A percentile compares a stretch with the other conserved stretches of the same genome.
phyloP scores from a whole-genome alignment of 2,797 vertebrate species.

The Takifugu ocellatus region DNA sequence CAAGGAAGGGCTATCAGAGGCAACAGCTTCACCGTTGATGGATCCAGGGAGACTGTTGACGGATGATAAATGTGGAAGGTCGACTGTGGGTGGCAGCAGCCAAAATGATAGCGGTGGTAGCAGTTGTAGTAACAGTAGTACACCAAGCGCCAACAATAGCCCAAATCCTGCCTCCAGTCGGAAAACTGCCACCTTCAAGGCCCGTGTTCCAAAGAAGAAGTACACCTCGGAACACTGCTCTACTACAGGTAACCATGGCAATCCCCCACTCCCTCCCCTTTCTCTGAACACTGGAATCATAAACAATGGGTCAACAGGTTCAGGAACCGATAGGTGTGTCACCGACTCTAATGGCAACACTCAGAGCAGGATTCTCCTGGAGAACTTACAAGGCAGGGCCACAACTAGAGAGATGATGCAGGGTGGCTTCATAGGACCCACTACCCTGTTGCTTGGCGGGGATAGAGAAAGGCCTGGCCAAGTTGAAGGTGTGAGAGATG shows the following conservation, averaged over 20 bases:
- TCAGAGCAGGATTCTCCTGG: slow-evolving; percentile 57
- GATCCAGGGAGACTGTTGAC: slow-evolving; percentile 56
- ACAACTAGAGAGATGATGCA: slow-evolving; percentile 32
- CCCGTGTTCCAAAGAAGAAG: slow-evolving; percentile 85
- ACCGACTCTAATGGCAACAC: slow-evolving; percentile 39
- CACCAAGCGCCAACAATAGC: slow-evolving; percentile 75
- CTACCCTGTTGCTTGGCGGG: slow-evolving; percentile 40
- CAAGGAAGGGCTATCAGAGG: slow-evolving; percentile 52
- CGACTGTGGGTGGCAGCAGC: slow-evolving; percentile 45
- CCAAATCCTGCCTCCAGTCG: slow-evolving; percentile 80
- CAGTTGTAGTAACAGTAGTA: slow-evolving; percentile 71
- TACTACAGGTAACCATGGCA: slow-evolving; percentile 63
- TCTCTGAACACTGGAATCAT: slow-evolving; percentile 39
- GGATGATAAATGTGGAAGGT: slow-evolving; percentile 52
- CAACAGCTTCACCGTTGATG: slow-evolving; percentile 29
- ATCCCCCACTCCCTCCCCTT: slow-evolving; percentile 63
- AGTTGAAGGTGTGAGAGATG: slow-evolving; percentile 38
- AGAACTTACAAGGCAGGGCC: slow-evolving; percentile 44
- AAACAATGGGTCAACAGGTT: slow-evolving; percentile 40
- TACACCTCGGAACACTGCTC: slow-evolving; percentile 83
- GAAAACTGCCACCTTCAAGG: slow-evolving; percentile 90
- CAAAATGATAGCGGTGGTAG: slow-evolving; percentile 64
- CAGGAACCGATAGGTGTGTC: slow-evolving; percentile 37
- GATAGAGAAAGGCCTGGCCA: slow-evolving; percentile 52
- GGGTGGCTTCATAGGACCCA: slow-evolving; percentile 55